phyloP scores from a whole-genome alignment of 2,888 invertebrate species.

The Camptogramma bilineatum region DNA sequence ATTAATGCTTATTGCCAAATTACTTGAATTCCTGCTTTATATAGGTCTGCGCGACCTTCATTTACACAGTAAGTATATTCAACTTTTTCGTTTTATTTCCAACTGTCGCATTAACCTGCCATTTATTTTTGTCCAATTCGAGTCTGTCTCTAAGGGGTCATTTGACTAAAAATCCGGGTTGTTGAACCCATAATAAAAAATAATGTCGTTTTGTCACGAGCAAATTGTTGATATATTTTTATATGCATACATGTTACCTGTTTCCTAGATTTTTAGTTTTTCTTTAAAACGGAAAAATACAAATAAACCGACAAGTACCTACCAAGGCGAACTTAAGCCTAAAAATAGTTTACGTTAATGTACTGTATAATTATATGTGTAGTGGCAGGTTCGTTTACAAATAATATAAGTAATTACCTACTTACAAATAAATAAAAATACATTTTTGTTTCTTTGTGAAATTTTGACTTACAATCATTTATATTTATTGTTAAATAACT shows the following conservation, averaged over 20 bases:
- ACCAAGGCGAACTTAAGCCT: no score
- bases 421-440: no score
- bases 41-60: background rate
- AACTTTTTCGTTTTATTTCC: slow-evolving; percentile 23
- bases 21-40: background rate
- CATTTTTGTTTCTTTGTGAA: no score
- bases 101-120: background rate
- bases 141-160: slow-evolving; percentile 46
- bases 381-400: no score
- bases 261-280: slow-evolving; percentile 1
- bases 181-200: slow-evolving; percentile 55
- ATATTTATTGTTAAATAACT: no score
- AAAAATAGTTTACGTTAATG: no score
- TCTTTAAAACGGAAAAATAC: background rate
- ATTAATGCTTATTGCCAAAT: background rate
- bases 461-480: no score
- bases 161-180: slow-evolving; percentile 65
- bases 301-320: no score
- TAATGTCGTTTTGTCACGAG: slow-evolving; percentile 32
- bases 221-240: slow-evolving; percentile 4
- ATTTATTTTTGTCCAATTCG: background rate
- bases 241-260: background rate
- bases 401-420: no score
- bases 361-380: no score
- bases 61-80: slow-evolving; percentile 37